Base-by-base conservation (phyloP, 2,888 invertebrate genomes). In the Temnothorax ravouxi region DNA sequence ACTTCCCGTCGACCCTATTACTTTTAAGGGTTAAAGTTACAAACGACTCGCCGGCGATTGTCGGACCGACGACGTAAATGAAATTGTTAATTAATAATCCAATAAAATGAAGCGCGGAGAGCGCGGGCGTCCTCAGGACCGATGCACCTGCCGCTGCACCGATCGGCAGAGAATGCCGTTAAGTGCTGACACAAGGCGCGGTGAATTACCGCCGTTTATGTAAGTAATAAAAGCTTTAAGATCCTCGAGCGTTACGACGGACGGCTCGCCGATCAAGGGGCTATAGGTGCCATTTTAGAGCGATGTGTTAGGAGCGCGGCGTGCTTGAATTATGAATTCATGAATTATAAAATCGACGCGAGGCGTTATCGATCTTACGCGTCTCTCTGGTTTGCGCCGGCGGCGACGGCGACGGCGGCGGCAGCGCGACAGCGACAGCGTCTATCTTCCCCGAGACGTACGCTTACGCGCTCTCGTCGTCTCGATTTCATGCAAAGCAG, bases 291-390 rank as follows among this genome's bases (percentile, higher is more conserved):
- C 81, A 85, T 86, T 89, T 85, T 86, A 86, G 80, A 80, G 82
- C 87, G 88, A 87, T 86, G 86, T 62, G 61, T 66, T 71, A 87
- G 89, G 86, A 77, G 18, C 77, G 67, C 77, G 67, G 86, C 69
- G 88, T 77, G 87, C 90, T 91, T 91, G 91, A 93, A 93, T 93
- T 93, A 93, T 93, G 92, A 91, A 93, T 93, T 93, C 92, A 92
- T 92, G 92, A 93, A 93, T 93, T 93, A 92, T 93, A 91, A 93
- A 93, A 93, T 93, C 93, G 91, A 88, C 90, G 91, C 90, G 87
- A 86, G 86, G 86, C 87, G 87, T 91, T 92, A 93, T 93, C 89
- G 93, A 93, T 92, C 92, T 72, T 61, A 88, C 83, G 52, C 67
- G 66, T 87, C 86, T 66, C 86, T 66, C 69, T 52, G 62, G 62